phyloP scores from a whole-genome alignment of 2,113 vertebrate genomes.

The Albula glossodonta region DNA sequence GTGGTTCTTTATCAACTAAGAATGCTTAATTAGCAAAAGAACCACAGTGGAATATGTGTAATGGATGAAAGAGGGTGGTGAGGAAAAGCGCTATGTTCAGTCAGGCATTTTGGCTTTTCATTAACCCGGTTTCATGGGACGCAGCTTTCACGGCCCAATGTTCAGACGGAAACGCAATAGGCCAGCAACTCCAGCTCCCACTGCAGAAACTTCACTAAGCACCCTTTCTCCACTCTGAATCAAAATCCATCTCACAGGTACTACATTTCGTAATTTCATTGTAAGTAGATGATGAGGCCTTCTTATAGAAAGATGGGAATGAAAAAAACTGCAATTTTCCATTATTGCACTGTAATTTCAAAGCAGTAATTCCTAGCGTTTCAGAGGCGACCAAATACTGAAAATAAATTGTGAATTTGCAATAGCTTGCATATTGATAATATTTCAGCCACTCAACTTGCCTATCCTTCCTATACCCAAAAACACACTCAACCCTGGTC shows the following conservation, averaged over 20 bases:
- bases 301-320: neutral
- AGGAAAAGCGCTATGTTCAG: neutral
- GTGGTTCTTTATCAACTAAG: neutral
- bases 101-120: conserved; percentile 17
- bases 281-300: neutral
- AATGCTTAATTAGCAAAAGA: conserved; percentile 2
- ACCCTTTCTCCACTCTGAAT: neutral
- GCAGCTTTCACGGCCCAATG: neutral
- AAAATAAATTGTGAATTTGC: neutral
- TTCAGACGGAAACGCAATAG: neutral
- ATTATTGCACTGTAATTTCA: conserved; percentile 14
- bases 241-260: neutral
- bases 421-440: neutral
- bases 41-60: neutral
- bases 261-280: neutral
- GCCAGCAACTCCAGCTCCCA: neutral
- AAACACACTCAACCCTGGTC: too few species aligned
- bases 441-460: too few species aligned
- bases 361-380: neutral
- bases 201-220: neutral
- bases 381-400: neutral
- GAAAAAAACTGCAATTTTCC: neutral
- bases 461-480: neutral
- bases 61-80: neutral
- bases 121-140: conserved; percentile 12